Base-by-base conservation (phyloP, 2,888 invertebrate species). In the Apeira syringaria region DNA sequence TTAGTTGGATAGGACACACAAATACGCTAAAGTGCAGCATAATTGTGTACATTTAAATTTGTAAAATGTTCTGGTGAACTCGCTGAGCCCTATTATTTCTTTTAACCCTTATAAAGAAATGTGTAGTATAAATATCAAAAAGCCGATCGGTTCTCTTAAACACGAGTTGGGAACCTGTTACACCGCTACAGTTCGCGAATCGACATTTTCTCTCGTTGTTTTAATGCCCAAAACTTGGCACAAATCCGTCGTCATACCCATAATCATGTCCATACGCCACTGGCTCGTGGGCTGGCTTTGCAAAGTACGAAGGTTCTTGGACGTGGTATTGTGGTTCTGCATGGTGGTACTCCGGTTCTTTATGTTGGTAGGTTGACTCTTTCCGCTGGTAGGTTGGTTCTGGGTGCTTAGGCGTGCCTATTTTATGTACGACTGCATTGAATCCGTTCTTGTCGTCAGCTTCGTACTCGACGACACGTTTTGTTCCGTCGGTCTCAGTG, bases 381-480 rank as follows among this genome's bases (percentile, higher is more conserved):
- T 24, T 9, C 12, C 36, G 33, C 22, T 43, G 31, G 28, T 42
- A 36, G n/a, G 49, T 34, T 7, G 53, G 65, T 15, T 24, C 74
- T 3, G 78, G 75, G 22, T 71, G 76, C 5, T 80, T 77, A 3
- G 80, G 87, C 0, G 73, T 77, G 6, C 91, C 91, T 29, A 92
- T 91, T 56, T 81, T 90, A 74, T 91, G 91, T 0, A 92, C 92
- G 15, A 91, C 83, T 0, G 91, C 91, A 64, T 92, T 91, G 77
- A 92, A 92, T 0, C 92, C 92, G 69, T 91, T 91, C 49, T 91
- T 91, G 62, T 91, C 91, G 63, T 91, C 91, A 0, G 92, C 91
- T 48, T 91, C 90, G 75, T 92, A 92, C 69, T 92, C 91, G 15
- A 92, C 91, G 20, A 92, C 77, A 55, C 92, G 83, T 64, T 92